Evolutionary conservation across 2,888 invertebrate genomes (phyloP), one percentile per base, ranked within the genome.

Genomic region (Oxystoma pomonae): DNA sequence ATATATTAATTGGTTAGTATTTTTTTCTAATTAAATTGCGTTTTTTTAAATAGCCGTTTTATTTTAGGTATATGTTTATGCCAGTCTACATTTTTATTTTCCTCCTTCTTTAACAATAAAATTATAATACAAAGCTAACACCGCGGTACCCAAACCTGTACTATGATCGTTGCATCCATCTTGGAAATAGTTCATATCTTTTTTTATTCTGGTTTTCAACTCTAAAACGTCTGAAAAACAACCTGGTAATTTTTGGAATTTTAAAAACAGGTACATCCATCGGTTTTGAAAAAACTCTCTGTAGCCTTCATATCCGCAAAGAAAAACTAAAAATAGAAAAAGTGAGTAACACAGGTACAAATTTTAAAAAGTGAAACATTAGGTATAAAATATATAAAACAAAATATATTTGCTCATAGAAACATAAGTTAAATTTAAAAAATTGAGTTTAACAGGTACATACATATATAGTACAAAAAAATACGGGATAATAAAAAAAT

Each of bases 121-220:
- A 63, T 73, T 72, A 55, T 75, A 70, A 65, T 72, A 70, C 20
- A 75, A 57, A 5, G 70, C 66, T 17, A 75, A 63, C 22, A 73
- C 72, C 20, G 72, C 74, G 1, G 69, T 66, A 16, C 72, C 75
- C 7, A 76, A 59, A 17, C 74, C 74, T 16, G 74, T 75, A 1
- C 74, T 74, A 57, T 76, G 75, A 63, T 75, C 75, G 12, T 71
- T 70, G 61, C 75, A 76, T 17, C 74, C 74, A 63, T 75, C 74
- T 50, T 70, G 67, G 20, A 72, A 71, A 58, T 59, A 62, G 1
- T 49, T 59, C 7, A 64, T 62, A 35, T 65, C 64, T 57, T 69
- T 68, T 58, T 71, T 75, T 1, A 67, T 69, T 58, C 69, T 68
- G 2, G 67, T 64, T 63, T 71, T 71, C 20, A 65, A 51, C 21